These are phyloP conservation scores for Colossoma macropomum DNA, from an alignment of 2,113 vertebrate genomes.

Conservation along the genomic window DNA sequence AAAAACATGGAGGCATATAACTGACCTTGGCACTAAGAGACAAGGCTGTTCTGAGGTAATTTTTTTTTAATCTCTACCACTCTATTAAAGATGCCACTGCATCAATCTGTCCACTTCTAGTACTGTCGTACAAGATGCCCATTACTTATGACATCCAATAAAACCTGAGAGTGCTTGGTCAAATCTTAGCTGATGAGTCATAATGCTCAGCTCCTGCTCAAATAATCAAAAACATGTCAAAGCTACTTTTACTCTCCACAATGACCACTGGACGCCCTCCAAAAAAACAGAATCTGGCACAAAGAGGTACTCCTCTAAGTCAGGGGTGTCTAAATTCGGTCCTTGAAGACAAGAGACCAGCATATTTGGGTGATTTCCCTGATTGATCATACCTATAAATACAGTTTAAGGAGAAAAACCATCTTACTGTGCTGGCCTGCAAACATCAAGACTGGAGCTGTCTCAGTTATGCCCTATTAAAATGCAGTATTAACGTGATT, in stretches of 20 bases:
- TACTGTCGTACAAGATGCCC: constrained; percentile 14
- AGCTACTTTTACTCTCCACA: constrained; percentile 21
- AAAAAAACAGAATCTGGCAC: constrained; percentile 2
- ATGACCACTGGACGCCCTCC: neutral
- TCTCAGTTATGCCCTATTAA: neutral
- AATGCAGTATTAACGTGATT: neutral
- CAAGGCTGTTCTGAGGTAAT: neutral
- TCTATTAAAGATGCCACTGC: constrained; percentile 41
- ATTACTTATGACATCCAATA: constrained; percentile 50
- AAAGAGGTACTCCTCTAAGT: neutral
- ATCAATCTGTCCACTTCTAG: constrained; percentile 40
- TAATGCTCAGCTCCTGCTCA: constrained; percentile 22
- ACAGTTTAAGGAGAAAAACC: too few species aligned
- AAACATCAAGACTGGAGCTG: too few species aligned
- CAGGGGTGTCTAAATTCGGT: neutral
- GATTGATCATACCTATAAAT: neutral
- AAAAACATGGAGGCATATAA: constrained; percentile 3
- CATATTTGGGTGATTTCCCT: neutral
- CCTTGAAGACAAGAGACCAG: neutral
- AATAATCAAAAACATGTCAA: constrained; percentile 41
- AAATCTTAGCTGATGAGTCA: constrained; percentile 44
- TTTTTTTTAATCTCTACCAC: constrained; percentile 24
- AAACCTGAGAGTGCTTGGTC: constrained; percentile 50
- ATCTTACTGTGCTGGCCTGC: neutral
- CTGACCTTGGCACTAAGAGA: neutral